phyloP scores from a whole-genome alignment of 1,140 invertebrate species.

The Dendroctonus valens region DNA sequence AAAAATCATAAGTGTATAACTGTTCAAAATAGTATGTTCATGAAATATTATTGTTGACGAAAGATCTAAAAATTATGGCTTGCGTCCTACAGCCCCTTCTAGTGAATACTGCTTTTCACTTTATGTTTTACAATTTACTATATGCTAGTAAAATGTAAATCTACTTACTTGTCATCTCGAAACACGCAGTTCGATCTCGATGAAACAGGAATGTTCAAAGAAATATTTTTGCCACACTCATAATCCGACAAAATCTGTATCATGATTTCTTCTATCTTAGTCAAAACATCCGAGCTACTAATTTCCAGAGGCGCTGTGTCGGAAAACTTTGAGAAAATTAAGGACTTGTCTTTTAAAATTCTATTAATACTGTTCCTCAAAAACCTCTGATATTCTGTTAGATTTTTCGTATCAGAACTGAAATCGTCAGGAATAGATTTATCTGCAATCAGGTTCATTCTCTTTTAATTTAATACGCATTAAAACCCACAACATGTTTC shows the following conservation, averaged over 20 bases:
- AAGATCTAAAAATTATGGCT: background rate
- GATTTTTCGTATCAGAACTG: background rate
- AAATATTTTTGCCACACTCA: background rate
- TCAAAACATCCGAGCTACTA: background rate
- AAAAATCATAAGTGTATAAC: too few relatives aligned
- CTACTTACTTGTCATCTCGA: slow-evolving; percentile 20
- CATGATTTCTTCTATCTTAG: slow-evolving; percentile 2
- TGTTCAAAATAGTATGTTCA: too few relatives aligned
- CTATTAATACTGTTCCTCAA: slow-evolving; percentile 10
- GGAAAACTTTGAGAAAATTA: slow-evolving; percentile 14
- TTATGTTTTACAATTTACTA: too few relatives aligned
- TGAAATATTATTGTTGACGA: slow-evolving; percentile 9
- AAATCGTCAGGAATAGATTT: background rate
- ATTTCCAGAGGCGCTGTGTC: slow-evolving; percentile 1
- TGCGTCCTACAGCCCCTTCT: too few relatives aligned
- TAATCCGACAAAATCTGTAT: slow-evolving; percentile 7
- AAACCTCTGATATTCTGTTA: slow-evolving; percentile 8
- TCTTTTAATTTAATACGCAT: too few relatives aligned
- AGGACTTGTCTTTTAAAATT: slow-evolving; percentile 4
- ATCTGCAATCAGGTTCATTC: slow-evolving; percentile 2
- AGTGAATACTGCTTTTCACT: too few relatives aligned
- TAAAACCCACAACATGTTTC: too few relatives aligned
- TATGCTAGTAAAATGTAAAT: background rate
- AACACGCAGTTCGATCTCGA: slow-evolving; percentile 18
- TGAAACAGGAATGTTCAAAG: background rate